phyloP scores from a whole-genome alignment of 2,797 vertebrate species.

The Amphiprion clarkii region DNA sequence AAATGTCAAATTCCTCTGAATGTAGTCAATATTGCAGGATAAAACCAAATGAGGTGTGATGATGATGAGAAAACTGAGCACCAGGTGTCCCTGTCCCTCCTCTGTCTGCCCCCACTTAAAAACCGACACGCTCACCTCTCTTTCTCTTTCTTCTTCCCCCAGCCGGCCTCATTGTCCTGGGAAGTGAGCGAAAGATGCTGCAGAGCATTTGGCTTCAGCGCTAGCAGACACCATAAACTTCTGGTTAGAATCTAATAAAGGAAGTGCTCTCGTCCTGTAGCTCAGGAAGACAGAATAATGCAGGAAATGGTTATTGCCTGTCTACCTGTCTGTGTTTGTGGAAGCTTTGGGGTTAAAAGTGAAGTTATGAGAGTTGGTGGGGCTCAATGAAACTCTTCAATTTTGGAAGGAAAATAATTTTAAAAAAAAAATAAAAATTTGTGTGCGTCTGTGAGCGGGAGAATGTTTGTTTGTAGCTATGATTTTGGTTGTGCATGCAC shows the following conservation, averaged over 20 bases:
- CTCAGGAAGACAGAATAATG: slow-evolving; percentile 48
- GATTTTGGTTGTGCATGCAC: neutral
- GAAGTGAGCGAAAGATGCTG: slow-evolving; percentile 63
- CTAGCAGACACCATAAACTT: slow-evolving; percentile 65
- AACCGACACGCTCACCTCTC: slow-evolving; percentile 43
- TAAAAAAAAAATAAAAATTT: slow-evolving; percentile 28
- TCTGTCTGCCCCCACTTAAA: slow-evolving; percentile 41
- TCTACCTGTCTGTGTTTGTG: slow-evolving; percentile 53
- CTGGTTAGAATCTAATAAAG: slow-evolving; percentile 64
- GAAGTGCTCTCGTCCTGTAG: slow-evolving; percentile 55
- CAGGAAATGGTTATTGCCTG: slow-evolving; percentile 42
- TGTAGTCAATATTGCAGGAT: slow-evolving; percentile 35
- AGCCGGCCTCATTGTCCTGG: slow-evolving; percentile 45
- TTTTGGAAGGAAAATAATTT: slow-evolving; percentile 3
- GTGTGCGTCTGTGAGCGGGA: slow-evolving; percentile 38
- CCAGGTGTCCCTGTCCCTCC: slow-evolving; percentile 62
- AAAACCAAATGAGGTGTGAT: slow-evolving; percentile 71
- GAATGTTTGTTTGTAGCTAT: slow-evolving; percentile 40
- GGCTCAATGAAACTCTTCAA: slow-evolving; percentile 28
- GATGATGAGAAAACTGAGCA: slow-evolving; percentile 64
- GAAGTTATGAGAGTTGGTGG: slow-evolving; percentile 31
- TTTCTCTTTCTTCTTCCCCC: neutral
- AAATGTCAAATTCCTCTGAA: slow-evolving; percentile 37
- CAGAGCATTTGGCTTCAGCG: slow-evolving; percentile 65
- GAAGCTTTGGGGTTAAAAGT: slow-evolving; percentile 35